Percentiles rank a stretch among this genome's conserved stretches.
These are phyloP conservation scores for Alcedo atthis DNA, from an alignment of 2,797 vertebrate species.

Conservation along the genomic window DNA sequence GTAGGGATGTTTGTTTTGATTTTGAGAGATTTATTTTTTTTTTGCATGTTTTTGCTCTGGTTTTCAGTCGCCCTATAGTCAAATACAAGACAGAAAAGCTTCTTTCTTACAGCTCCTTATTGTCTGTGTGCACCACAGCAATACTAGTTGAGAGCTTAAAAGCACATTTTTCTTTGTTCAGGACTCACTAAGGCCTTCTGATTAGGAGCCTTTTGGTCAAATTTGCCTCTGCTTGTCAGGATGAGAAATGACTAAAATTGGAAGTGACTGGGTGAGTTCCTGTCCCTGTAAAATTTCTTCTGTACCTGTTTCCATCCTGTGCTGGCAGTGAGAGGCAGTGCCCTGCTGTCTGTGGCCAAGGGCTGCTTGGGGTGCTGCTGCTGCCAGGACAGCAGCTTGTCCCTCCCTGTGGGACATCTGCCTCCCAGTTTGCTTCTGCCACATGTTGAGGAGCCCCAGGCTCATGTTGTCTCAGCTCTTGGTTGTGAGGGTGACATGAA, in stretches of 20 bases:
- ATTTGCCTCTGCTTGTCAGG: not conserved
- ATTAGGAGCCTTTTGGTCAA: not conserved
- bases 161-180: not conserved
- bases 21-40: not conserved
- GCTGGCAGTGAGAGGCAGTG: not conserved
- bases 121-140: not conserved
- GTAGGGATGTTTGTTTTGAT: constrained; percentile 3
- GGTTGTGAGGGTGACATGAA: fast-evolving
- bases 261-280: not conserved
- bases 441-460: fast-evolving
- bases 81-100: not conserved
- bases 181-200: not conserved
- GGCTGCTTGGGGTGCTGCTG: not conserved
- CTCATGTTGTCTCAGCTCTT: fast-evolving
- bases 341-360: fast-evolving
- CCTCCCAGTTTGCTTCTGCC: fast-evolving
- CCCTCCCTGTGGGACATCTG: not conserved
- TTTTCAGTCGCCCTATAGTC: not conserved
- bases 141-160: not conserved
- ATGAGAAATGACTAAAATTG: not conserved
- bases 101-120: not conserved
- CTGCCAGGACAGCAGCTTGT: fast-evolving
- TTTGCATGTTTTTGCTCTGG: not conserved
- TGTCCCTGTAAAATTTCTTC: not conserved
- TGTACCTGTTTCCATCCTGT: fast-evolving